Conservation (phyloP, 2,888 invertebrate species). For the Rhimphoctona megacephalus region DNA sequence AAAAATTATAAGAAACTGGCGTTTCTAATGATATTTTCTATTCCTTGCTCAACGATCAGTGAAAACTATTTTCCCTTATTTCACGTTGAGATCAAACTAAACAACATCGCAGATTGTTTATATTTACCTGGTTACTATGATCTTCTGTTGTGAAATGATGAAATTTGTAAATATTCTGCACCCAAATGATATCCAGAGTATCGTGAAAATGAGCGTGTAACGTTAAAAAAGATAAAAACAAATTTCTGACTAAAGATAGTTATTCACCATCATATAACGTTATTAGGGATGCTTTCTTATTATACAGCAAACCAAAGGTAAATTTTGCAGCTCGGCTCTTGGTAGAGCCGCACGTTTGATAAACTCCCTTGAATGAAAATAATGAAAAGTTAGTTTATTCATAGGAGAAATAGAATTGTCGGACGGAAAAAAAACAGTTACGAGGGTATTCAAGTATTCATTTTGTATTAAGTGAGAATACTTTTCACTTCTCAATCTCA, state of each 20-base stretch:
- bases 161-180: neutral
- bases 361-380: too few species aligned
- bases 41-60: neutral
- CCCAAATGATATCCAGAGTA: neutral
- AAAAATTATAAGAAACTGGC: neutral
- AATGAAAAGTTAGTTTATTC: neutral
- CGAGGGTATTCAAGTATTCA: neutral
- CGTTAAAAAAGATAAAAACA: too few species aligned
- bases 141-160: neutral
- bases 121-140: neutral
- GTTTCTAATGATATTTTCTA: neutral
- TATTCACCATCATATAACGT: too few species aligned
- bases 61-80: neutral
- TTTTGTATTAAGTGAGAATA: neutral
- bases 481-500: neutral
- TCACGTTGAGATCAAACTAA: neutral
- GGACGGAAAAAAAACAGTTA: neutral
- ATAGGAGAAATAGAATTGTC: neutral
- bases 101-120: neutral
- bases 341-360: too few species aligned
- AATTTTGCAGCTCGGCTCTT: too few species aligned
- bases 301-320: too few species aligned
- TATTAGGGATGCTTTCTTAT: too few species aligned
- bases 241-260: too few species aligned
- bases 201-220: too few species aligned